Base-by-base conservation (phyloP, 2,888 invertebrate genomes). In the Alcis repandata region DNA sequence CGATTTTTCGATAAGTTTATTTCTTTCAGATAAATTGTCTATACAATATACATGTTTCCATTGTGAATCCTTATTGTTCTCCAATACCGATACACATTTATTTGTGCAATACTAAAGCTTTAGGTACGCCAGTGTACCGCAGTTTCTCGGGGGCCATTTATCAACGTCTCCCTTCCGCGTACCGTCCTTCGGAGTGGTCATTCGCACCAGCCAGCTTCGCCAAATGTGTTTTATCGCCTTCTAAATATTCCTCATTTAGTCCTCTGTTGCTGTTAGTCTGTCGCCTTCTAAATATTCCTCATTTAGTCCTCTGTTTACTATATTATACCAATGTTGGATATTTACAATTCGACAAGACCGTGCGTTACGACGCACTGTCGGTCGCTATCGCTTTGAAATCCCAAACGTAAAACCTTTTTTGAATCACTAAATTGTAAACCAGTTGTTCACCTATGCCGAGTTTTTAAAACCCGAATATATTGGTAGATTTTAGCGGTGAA, bases 91-190 rank as follows among this genome's bases (percentile, higher is more conserved):
- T 19, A 19, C 1, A 2, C 19, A 43, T 11, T 4, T 19, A 7
- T 46, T 6, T 46, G 22, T 22, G n/a, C 22, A 0, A 4, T 8
- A 1, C 27, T 27, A 27, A 27, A 22, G 20, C 22, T 43, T 20
- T 10, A 22, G 22, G 7, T 63, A 67, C 70, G 72, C 65, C 67
- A 70, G 71, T 74, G 76, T 73, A 72, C 70, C 59, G 73, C 68
- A 70, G 70, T 67, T 63, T 67, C 68, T 64, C 63, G 67, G 67
- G 66, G 63, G 74, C 74, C 64, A 83, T 83, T 77, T 78, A 75
- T 83, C 83, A 81, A 78, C 60, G 81, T 82, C 82, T 70, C 68
- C 67, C 74, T 80, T 78, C 75, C 71, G 68, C 68, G 75, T 73
- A 69, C 75, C 70, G 67, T 77, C 76, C 77, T 74, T 76, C 70